A percentile compares a stretch with the other conserved stretches of the same genome.
Conservation (phyloP, 1,140 invertebrate genomes). For the Lineus longissimus region DNA sequence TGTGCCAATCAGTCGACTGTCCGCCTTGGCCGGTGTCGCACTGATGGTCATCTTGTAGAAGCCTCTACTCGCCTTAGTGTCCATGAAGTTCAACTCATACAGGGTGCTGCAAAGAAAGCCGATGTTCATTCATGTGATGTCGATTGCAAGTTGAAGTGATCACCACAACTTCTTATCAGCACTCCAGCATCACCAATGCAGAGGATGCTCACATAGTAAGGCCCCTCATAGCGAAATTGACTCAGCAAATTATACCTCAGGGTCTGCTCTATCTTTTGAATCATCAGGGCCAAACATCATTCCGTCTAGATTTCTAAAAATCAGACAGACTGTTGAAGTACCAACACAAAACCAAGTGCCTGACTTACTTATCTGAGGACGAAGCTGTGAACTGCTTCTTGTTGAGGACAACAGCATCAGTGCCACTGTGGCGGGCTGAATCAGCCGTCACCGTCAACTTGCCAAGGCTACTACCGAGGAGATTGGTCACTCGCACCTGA, state of each 20-base stretch:
- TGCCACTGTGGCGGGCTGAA: constrained; percentile 68
- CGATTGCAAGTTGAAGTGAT: too few relatives aligned
- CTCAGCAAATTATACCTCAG: too few relatives aligned
- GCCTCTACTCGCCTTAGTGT: constrained; percentile 74
- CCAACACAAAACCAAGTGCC: neutral
- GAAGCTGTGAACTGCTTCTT: constrained; percentile 61
- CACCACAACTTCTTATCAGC: too few relatives aligned
- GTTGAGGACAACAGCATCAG: constrained; percentile 72
- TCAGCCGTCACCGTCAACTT: constrained; percentile 69
- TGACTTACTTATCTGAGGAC: constrained; percentile 60
- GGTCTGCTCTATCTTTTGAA: too few relatives aligned
- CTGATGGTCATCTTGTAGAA: constrained; percentile 77
- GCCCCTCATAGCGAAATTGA: too few relatives aligned
- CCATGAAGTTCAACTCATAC: constrained; percentile 75
- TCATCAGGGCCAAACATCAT: too few relatives aligned
- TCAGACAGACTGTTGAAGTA: too few relatives aligned
- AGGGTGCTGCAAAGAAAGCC: constrained; percentile 60
- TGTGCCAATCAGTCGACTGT: constrained; percentile 60
- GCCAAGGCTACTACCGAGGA: constrained; percentile 74
- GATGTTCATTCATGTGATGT: too few relatives aligned
- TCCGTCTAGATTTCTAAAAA: too few relatives aligned
- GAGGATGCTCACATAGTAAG: neutral
- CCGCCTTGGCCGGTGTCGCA: constrained; percentile 60
- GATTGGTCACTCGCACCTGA: constrained; percentile 72
- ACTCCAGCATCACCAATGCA: too few relatives aligned